These are phyloP conservation scores for Drosophila macrospina DNA, from an alignment of 2,888 invertebrate species.

Conservation along the genomic window DNA sequence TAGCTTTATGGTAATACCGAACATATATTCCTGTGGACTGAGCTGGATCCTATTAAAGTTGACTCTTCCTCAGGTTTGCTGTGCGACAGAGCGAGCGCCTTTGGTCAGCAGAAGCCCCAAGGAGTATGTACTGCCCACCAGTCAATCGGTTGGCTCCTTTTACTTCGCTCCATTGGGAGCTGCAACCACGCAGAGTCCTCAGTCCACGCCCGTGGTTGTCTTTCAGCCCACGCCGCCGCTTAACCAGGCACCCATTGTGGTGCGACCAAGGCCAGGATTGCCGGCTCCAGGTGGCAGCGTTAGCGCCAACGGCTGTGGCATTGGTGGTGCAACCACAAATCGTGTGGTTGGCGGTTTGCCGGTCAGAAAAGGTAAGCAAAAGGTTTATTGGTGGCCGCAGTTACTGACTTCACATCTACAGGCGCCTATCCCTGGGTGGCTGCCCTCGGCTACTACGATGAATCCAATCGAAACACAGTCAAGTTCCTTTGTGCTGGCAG, in stretches of 20 bases:
- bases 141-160: conserved; percentile 10
- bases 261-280: conserved; percentile 10
- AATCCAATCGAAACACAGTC: conserved; percentile 83
- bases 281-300: not conserved
- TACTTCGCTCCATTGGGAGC: conserved; percentile 58
- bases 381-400: not conserved
- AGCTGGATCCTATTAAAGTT: not conserved
- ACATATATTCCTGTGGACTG: rapidly evolving
- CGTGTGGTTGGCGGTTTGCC: conserved; percentile 87
- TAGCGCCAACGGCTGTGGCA: conserved; percentile 86
- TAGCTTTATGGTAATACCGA: conserved; percentile 88
- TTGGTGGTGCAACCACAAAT: conserved; percentile 81
- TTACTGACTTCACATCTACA: not conserved
- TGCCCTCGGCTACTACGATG: conserved; percentile 88
- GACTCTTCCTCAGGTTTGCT: conserved; percentile 66
- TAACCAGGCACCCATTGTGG: conserved; percentile 39
- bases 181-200: conserved; percentile 21
- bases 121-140: conserved; percentile 36
- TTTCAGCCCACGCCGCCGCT: conserved; percentile 68
- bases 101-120: conserved; percentile 54
- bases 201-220: conserved; percentile 21
- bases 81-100: conserved; percentile 46
- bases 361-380: conserved; percentile 71
- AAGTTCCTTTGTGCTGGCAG: conserved; percentile 91
- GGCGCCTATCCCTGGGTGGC: conserved; percentile 95